Evolutionary conservation across 2,113 vertebrate genomes (phyloP).

Genomic region (Salvelinus sp.): DNA sequence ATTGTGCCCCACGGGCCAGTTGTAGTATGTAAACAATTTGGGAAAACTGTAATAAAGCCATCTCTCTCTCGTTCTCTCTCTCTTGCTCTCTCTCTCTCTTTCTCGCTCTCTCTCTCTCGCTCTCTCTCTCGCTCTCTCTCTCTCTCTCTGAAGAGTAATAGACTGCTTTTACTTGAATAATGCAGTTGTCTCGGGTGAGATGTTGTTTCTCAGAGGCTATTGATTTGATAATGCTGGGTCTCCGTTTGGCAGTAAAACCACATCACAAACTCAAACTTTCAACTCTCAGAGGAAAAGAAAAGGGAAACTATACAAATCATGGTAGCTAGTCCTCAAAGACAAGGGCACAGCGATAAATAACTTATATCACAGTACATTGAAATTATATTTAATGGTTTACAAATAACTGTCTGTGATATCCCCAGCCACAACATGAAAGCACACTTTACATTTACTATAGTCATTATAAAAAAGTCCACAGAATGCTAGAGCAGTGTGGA

Average conservation of each 20-base stretch:
- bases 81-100: conserved; percentile 11
- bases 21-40: too few relatives aligned
- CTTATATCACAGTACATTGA: background rate
- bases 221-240: conserved; percentile 46
- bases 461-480: conserved; percentile 22
- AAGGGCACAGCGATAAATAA: background rate
- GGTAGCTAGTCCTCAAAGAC: background rate
- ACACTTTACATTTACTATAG: conserved; percentile 30
- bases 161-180: conserved; percentile 50
- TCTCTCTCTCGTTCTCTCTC: background rate
- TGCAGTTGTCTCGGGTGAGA: conserved; percentile 53
- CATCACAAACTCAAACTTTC: background rate
- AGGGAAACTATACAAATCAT: background rate
- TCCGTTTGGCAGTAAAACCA: conserved; percentile 29
- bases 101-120: background rate
- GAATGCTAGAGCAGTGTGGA: conserved; percentile 38
- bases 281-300: background rate
- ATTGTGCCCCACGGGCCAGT: too few relatives aligned
- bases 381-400: conserved; percentile 8
- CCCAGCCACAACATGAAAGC: conserved; percentile 21
- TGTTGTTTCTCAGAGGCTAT: conserved; percentile 50
- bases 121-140: background rate
- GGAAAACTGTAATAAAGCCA: too few relatives aligned
- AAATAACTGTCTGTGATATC: conserved; percentile 21
- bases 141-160: background rate